Evolutionary conservation across 2,888 invertebrate species (phyloP).

Genomic region (Lordiphosa fenestrarum): DNA sequence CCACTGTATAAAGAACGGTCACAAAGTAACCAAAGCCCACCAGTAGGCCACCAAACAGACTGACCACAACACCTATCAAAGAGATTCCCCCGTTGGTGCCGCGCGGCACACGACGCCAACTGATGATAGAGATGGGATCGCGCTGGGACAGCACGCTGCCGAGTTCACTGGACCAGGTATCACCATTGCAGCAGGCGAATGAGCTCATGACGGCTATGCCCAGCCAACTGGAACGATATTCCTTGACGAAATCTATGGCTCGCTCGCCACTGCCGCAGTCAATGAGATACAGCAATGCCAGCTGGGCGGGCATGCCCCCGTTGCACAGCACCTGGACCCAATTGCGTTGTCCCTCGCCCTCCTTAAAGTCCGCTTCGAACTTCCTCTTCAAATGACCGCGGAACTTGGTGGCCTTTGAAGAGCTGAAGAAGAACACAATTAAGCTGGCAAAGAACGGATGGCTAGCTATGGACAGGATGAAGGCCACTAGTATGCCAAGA

Average conservation of each 20-base stretch:
- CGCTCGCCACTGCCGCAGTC: conserved; percentile 90
- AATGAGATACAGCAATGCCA: conserved; percentile 88
- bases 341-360: conserved; percentile 90
- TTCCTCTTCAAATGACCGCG: conserved; percentile 84
- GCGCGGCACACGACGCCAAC: conserved; percentile 87
- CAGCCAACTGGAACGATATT: conserved; percentile 91
- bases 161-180: conserved; percentile 95
- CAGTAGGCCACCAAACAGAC: conserved; percentile 81
- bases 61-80: conserved; percentile 83
- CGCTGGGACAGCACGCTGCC: conserved; percentile 87
- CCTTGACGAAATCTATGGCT: conserved; percentile 87
- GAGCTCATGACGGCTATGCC: conserved; percentile 89
- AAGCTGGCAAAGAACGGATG: conserved; percentile 88
- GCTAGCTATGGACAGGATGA: conserved; percentile 88
- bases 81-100: conserved; percentile 96
- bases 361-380: conserved; percentile 89
- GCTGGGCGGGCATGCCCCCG: conserved; percentile 90
- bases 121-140: conserved; percentile 89
- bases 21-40: conserved; percentile 88
- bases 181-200: conserved; percentile 91
- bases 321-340: conserved; percentile 96
- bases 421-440: conserved; percentile 88
- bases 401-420: conserved; percentile 91
- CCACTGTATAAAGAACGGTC: conserved; percentile 84
- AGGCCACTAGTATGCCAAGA: conserved; percentile 87